Conservation (phyloP, 2,888 invertebrate genomes). For the Oligia fasciuncula region DNA sequence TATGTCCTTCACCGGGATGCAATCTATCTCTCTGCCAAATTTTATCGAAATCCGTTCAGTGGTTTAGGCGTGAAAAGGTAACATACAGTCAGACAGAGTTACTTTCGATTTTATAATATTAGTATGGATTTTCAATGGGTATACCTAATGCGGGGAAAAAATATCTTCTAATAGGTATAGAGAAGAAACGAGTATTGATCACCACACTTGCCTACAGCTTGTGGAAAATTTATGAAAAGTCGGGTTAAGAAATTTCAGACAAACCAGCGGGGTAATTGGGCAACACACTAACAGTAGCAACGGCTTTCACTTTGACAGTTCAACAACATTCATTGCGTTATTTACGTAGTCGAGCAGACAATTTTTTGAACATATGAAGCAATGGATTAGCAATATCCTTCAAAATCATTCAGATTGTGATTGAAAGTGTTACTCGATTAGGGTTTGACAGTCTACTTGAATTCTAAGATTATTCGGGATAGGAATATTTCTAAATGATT, state of each 20-base stretch:
- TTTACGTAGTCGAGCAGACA: background rate
- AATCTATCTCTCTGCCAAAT: too few species aligned
- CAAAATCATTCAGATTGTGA: background rate
- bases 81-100: too few species aligned
- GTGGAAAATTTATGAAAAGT: background rate
- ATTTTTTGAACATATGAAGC: background rate
- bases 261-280: background rate
- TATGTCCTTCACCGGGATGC: too few species aligned
- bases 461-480: background rate
- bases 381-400: background rate
- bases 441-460: background rate
- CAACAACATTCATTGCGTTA: background rate
- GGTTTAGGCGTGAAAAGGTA: too few species aligned
- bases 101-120: too few species aligned
- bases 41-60: too few species aligned
- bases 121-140: too few species aligned
- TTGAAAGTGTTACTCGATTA: background rate
- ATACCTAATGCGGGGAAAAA: background rate
- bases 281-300: background rate
- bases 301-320: background rate
- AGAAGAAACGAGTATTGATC: background rate
- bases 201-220: background rate
- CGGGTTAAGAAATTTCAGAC: too few species aligned
- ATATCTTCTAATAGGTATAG: background rate
- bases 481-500: too few species aligned